These are phyloP conservation scores for Ariolimax columbianus DNA, from an alignment of 2,888 invertebrate species.

Conservation along the genomic window DNA sequence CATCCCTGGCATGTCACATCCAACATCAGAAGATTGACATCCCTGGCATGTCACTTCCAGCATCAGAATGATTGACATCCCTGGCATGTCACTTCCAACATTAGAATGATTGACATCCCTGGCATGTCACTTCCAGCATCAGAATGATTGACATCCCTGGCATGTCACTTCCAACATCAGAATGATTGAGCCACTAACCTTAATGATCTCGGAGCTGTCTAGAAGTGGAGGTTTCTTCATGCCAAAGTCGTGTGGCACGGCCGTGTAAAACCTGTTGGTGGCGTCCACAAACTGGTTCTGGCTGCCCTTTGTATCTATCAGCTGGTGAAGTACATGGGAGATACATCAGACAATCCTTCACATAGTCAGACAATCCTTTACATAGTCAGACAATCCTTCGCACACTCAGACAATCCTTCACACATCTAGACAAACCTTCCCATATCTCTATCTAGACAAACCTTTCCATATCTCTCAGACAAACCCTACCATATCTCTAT, in stretches of 20 bases:
- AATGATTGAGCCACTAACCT: conserved; percentile 72
- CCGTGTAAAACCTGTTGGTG: conserved; percentile 95
- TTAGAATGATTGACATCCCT: too few relatives aligned
- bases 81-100: too few relatives aligned
- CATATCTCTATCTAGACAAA: not conserved
- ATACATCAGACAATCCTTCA: not conserved
- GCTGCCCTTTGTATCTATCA: conserved; percentile 78
- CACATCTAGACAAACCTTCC: too few relatives aligned
- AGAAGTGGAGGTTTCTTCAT: conserved; percentile 89
- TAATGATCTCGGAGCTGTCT: conserved; percentile 86
- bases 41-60: too few relatives aligned
- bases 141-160: too few relatives aligned
- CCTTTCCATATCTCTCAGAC: not conserved
- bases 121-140: too few relatives aligned
- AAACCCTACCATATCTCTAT: not conserved
- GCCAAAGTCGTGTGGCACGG: conserved; percentile 97
- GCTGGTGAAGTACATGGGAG: conserved; percentile 59
- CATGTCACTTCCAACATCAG: too few relatives aligned
- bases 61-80: too few relatives aligned
- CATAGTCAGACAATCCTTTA: not conserved
- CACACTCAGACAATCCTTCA: too few relatives aligned
- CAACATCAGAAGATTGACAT: too few relatives aligned
- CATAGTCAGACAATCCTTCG: too few relatives aligned
- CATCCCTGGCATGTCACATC: too few relatives aligned
- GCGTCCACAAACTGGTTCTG: conserved; percentile 85